Conservation (phyloP, 64 coral and sea anemone species). For the Cladopsammia gracilis region DNA sequence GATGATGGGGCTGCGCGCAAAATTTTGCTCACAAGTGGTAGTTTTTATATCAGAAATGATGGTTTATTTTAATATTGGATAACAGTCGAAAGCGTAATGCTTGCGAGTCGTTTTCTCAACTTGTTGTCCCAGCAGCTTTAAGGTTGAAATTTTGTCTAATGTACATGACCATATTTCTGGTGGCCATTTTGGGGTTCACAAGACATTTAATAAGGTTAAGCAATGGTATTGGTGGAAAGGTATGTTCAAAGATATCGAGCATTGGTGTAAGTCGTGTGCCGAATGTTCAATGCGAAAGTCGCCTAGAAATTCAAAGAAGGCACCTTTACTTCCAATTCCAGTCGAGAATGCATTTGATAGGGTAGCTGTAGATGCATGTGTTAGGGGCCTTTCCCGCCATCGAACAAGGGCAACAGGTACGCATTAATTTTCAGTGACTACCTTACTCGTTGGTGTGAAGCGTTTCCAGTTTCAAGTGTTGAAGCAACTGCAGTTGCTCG, state of each 20-base stretch:
- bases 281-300: not conserved
- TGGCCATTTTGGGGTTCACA: not conserved
- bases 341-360: not conserved
- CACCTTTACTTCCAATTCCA: not conserved
- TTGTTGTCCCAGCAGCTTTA: not conserved
- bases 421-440: slow-evolving; percentile 20
- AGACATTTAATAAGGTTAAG: not conserved
- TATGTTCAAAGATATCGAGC: not conserved
- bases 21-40: too few relatives aligned
- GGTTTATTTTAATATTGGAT: too few relatives aligned
- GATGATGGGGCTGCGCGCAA: too few relatives aligned
- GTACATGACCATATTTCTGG: not conserved
- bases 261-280: not conserved
- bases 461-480: slow-evolving; percentile 17
- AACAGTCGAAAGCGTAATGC: too few relatives aligned
- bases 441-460: slow-evolving; percentile 5
- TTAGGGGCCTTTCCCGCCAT: not conserved
- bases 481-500: not conserved
- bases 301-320: not conserved
- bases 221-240: slow-evolving; percentile 11
- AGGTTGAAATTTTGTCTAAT: slow-evolving; percentile 19
- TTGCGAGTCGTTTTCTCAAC: too few relatives aligned
- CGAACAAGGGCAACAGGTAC: not conserved
- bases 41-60: too few relatives aligned
- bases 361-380: slow-evolving; percentile 10